Base-by-base conservation (phyloP, 2,113 vertebrate species). In the Serinus canaria region DNA sequence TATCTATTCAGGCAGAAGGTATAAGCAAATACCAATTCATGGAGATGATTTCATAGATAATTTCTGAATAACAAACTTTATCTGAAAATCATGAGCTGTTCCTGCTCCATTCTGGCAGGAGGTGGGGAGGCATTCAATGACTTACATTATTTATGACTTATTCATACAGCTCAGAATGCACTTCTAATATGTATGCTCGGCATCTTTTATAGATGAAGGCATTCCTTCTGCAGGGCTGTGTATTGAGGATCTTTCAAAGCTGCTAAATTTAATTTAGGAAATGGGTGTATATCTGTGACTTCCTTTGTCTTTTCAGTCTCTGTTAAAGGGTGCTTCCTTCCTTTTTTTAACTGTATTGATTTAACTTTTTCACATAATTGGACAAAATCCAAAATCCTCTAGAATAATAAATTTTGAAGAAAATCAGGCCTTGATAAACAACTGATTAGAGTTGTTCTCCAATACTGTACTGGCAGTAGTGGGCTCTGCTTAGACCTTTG, bases 11-110 rank as follows among this genome's bases (percentile, higher is more conserved):
- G 44, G 79, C 52, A 90, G 47, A 92, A 83, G 31, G 52, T 70
- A 37, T 67, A 77, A 83, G 62, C 75, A 95, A 95, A 88, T 63
- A 91, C 21, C 62, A 94, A 89, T 95, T 82, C n/a, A 85, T 82
- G 66, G 78, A 89, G 82, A 90, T 72, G 47, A 72, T 68, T 93
- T 69, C 22, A 47, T 35, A 87, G 88, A 90, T 95, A 90, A 94
- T 77, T 95, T 83, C 60, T 94, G 75, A 91, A 93, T 89, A 92
- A 88, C 76, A 87, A 81, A 75, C 63, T 81, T 50, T 90, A 79
- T 87, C 83, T 93, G 79, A 92, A 97, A 93, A 85, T 88, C 82
- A 47, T 67, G 52, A 88, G 52, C 55, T 90, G 19, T 30, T 88
- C 53, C 46, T 95, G 35, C 27, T 82, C 39, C 8, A 6, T 91